Evolutionary conservation across 2,888 invertebrate genomes (phyloP).

Genomic region (Erpobdella octoculata): DNA sequence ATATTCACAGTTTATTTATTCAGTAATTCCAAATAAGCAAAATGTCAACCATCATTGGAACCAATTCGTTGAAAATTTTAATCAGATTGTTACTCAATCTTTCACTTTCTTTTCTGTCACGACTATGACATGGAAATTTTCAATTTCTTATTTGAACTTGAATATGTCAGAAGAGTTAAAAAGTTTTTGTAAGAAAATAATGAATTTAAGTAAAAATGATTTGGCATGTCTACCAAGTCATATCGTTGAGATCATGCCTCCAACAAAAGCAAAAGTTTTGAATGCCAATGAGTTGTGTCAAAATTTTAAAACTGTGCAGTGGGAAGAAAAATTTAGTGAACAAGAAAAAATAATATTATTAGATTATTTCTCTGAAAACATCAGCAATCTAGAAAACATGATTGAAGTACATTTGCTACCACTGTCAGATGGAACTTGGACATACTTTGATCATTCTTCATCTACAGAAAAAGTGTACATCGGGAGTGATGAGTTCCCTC

Average conservation of each 20-base stretch:
- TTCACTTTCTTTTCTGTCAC: not conserved
- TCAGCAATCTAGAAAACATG: constrained; percentile 18
- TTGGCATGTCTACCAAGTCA: constrained; percentile 33
- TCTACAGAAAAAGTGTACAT: constrained; percentile 16
- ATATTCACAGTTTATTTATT: constrained; percentile 26
- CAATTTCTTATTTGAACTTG: not conserved
- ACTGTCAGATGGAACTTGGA: constrained; percentile 34
- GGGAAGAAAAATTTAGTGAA: not conserved
- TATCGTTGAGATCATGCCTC: constrained; percentile 30
- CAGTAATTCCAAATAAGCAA: constrained; percentile 35
- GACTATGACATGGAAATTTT: not conserved
- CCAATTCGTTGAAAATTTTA: constrained; percentile 31
- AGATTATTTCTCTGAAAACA: constrained; percentile 20
- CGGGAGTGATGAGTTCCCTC: constrained; percentile 12
- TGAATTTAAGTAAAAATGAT: constrained; percentile 22
- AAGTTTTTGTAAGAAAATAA: constrained; percentile 25
- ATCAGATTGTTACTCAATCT: constrained; percentile 15
- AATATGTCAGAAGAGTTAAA: not conserved
- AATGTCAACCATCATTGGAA: constrained; percentile 37
- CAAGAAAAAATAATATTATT: constrained; percentile 5
- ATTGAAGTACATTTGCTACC: constrained; percentile 35
- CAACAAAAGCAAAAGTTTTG: constrained; percentile 19
- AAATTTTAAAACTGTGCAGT: constrained; percentile 20
- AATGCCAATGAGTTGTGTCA: constrained; percentile 27
- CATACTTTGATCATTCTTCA: constrained; percentile 23